Evolutionary conservation across 1,140 invertebrate species (phyloP).

Genomic region (Oscheius sp.): DNA sequence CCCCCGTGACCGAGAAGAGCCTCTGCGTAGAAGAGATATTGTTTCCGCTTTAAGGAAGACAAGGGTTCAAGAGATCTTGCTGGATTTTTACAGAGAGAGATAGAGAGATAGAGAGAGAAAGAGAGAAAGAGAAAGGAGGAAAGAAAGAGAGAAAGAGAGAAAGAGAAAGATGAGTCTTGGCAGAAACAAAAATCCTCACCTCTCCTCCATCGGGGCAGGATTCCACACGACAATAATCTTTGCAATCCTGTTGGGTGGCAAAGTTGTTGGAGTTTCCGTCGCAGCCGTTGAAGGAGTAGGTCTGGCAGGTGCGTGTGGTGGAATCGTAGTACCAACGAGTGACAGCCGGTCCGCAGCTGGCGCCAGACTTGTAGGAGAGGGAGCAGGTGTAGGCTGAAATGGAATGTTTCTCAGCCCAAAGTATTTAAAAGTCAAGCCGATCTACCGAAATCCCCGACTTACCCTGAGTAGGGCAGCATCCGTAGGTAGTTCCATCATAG

Average conservation of each 20-base stretch:
- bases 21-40: too few species aligned
- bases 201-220: constrained; percentile 60
- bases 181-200: constrained; percentile 15
- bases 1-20: too few species aligned
- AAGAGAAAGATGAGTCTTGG: too few species aligned
- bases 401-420: constrained; percentile 1
- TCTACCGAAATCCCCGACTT: background rate
- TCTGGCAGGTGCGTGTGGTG: constrained; percentile 56
- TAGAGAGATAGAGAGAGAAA: too few species aligned
- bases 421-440: background rate
- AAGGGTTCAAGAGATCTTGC: too few species aligned
- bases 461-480: constrained; percentile 59
- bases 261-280: constrained; percentile 60
- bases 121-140: too few species aligned
- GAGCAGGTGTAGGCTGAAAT: constrained; percentile 59
- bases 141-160: too few species aligned
- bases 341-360: constrained; percentile 57
- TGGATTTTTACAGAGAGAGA: too few species aligned
- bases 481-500: constrained; percentile 60
- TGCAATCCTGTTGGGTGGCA: constrained; percentile 59
- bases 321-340: constrained; percentile 60
- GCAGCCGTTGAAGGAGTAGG: constrained; percentile 60
- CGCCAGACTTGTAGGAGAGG: constrained; percentile 55
- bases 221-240: constrained; percentile 54
- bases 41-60: too few species aligned